Base-by-base conservation (phyloP, 2,888 invertebrate species). In the Auanema sp. region DNA sequence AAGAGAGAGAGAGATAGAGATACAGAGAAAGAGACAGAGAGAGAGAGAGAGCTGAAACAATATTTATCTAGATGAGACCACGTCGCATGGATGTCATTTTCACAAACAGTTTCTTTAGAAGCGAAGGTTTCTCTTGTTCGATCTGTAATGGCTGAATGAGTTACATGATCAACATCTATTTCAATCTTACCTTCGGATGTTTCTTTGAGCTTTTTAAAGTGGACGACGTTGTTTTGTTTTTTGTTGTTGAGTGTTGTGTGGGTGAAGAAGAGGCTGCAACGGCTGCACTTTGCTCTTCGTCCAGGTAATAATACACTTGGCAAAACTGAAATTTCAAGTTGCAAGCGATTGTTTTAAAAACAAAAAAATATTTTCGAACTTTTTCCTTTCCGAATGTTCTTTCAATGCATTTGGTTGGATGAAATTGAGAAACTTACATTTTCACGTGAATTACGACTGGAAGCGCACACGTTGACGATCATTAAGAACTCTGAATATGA, bases 381-480 rank as follows among this genome's bases (percentile, higher is more conserved):
- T 33, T 33, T 33, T 33, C 33, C 33, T 18, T 47, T 21, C 47
- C 10, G 47, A 47, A 47, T 47, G 47, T 16, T 18, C 16, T 47
- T 18, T 18, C 16, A 5, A 18, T 47, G 47, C 16, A 47, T 18
- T 18, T 21, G 21, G 10, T 47, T 6, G 16, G 47, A 47, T 47
- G 16, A 16, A 47, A 16, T 47, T 47, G 3, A 18, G 10, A 47
- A 47, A 47, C 47, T 21, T 18, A 47, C 47, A 47, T 10, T 18
- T 16, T 52, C 52, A 21, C 52, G 18, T 18, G 52, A 52, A 24
- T 52, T 52, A 18, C 52, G 21, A 55, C 56, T 55, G 40, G 56
- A 55, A 5, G 56, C 56, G 56, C 56, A 55, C 0, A 55, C 56
- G 41, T 55, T 55, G 40, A 55, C 56, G 8, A 55, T 55, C 56